These are phyloP conservation scores for Perccottus glenii DNA, from an alignment of 2,113 vertebrate genomes.

Conservation along the genomic window DNA sequence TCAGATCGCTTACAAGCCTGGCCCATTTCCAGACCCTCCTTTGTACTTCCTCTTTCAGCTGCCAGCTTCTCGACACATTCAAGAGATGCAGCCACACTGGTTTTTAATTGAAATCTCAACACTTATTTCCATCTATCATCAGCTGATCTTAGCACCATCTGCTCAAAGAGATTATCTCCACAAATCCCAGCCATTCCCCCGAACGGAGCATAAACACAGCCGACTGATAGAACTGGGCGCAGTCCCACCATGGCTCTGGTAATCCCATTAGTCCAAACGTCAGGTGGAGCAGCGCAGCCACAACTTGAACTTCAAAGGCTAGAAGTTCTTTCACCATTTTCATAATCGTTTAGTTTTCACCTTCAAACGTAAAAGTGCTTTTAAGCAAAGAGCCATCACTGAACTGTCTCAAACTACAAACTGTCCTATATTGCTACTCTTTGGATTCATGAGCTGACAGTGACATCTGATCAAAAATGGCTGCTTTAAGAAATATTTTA, in stretches of 20 bases:
- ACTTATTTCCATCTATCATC: slow-evolving; percentile 19
- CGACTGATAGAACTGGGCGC: background rate
- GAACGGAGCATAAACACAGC: slow-evolving; percentile 5
- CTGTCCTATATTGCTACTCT: too few relatives aligned
- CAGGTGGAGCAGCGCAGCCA: too few relatives aligned
- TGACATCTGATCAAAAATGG: too few relatives aligned
- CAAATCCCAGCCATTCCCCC: slow-evolving; percentile 12
- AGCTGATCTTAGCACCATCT: slow-evolving; percentile 28
- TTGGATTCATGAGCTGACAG: too few relatives aligned
- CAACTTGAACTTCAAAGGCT: too few relatives aligned
- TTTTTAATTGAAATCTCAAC: slow-evolving; percentile 13
- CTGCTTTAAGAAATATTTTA: too few relatives aligned
- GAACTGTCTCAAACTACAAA: too few relatives aligned
- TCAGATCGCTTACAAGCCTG: background rate
- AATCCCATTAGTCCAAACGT: background rate
- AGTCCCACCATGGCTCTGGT: background rate
- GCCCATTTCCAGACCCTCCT: slow-evolving; percentile 1
- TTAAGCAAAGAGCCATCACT: too few relatives aligned
- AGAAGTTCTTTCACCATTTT: too few relatives aligned
- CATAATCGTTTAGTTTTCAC: too few relatives aligned
- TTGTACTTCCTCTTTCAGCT: slow-evolving; percentile 5
- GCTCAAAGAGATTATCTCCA: slow-evolving; percentile 25
- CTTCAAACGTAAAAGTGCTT: too few relatives aligned
- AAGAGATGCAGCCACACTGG: background rate
- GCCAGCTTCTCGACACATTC: background rate